Percentiles rank a stretch among this genome's conserved stretches.
Evolutionary conservation across 2,113 vertebrate genomes (phyloP).

Genomic region (Gavia stellata): DNA sequence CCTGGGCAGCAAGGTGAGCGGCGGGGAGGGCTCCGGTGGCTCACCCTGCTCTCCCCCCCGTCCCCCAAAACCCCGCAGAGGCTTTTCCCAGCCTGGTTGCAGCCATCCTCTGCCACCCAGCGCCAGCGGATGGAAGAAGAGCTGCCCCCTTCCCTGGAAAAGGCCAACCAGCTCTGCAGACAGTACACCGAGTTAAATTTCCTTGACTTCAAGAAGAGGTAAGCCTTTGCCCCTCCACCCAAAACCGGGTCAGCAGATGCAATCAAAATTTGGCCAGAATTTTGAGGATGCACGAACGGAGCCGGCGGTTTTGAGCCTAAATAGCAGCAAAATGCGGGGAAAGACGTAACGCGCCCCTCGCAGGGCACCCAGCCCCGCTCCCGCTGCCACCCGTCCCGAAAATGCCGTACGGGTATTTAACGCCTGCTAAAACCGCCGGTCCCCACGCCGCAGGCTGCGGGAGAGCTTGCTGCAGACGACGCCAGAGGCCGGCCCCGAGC

Average conservation of each 20-base stretch:
- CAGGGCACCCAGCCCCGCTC: not conserved
- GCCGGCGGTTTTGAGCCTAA: not conserved
- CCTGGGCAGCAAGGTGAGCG: slow-evolving; percentile 45
- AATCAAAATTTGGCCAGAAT: accelerated
- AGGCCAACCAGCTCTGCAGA: slow-evolving; percentile 56
- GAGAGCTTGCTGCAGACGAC: not conserved
- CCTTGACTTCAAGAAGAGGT: slow-evolving; percentile 73
- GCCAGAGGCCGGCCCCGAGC: not conserved
- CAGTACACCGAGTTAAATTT: slow-evolving; percentile 59
- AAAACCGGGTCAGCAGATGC: accelerated
- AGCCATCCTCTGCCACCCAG: slow-evolving; percentile 7
- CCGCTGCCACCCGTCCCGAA: accelerated
- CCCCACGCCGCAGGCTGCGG: not conserved
- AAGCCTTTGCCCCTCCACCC: not conserved
- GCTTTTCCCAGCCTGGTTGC: not conserved
- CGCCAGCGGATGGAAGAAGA: not conserved
- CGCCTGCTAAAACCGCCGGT: accelerated
- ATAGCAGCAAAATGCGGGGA: accelerated
- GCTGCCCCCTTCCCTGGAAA: slow-evolving; percentile 39
- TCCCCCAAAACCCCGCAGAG: accelerated
- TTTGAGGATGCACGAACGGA: accelerated
- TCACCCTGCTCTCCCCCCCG: accelerated
- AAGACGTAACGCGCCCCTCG: accelerated
- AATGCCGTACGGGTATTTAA: accelerated
- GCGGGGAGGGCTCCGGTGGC: accelerated